Percentiles rank a stretch among this genome's conserved stretches.
These are phyloP conservation scores for Tragopan temminckii DNA, from an alignment of 2,797 vertebrate genomes.

Conservation along the genomic window DNA sequence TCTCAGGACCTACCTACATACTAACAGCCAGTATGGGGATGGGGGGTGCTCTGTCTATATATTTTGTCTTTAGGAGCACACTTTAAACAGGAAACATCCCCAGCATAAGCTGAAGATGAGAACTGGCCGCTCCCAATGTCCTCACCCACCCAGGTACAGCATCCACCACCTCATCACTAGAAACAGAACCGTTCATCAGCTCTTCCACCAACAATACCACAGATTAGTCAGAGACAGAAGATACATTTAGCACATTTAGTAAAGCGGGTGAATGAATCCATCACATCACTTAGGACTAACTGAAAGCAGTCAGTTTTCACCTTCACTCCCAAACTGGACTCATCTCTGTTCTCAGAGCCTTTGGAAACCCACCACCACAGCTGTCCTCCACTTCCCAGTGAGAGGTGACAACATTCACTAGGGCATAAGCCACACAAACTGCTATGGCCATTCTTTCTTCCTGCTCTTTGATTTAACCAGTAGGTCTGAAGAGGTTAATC, in stretches of 20 bases:
- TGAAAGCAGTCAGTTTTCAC: background rate
- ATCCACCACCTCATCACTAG: background rate
- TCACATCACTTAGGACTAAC: accelerated
- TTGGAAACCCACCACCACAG: background rate
- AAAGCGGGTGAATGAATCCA: accelerated
- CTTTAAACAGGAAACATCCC: accelerated
- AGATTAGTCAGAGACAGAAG: background rate
- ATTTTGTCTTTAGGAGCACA: accelerated
- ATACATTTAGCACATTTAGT: accelerated
- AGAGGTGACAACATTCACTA: background rate
- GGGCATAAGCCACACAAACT: background rate
- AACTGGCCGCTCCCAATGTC: accelerated
- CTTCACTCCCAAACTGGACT: no score
- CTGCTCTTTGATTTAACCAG: background rate
- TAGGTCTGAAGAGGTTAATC: constrained; percentile 43
- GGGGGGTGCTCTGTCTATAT: background rate
- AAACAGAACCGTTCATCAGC: background rate
- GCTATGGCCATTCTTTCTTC: background rate
- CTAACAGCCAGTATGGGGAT: accelerated
- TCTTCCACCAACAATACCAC: background rate
- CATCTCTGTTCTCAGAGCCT: background rate
- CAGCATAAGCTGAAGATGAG: background rate
- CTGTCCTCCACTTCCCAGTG: accelerated
- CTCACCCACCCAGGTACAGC: background rate
- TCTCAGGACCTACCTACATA: background rate